These are phyloP conservation scores for Apoda limacodes DNA, from an alignment of 2,888 invertebrate genomes.

Conservation along the genomic window DNA sequence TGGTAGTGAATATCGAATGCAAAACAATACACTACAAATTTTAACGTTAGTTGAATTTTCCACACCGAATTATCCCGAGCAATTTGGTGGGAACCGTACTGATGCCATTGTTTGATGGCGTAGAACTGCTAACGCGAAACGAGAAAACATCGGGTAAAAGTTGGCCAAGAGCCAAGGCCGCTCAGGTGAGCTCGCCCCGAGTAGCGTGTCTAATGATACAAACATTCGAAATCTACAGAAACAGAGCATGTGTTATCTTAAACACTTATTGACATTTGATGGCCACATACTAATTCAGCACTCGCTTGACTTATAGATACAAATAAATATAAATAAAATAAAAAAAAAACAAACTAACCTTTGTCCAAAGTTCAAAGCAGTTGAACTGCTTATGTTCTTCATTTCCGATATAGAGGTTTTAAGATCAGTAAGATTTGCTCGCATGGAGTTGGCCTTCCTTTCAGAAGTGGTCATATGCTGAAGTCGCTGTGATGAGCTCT, in stretches of 20 bases:
- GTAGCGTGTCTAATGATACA: slow-evolving; percentile 25
- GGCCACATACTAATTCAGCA: too few species aligned
- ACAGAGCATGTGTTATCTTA: slow-evolving; percentile 36
- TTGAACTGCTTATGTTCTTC: slow-evolving; percentile 75
- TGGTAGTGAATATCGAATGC: too few species aligned
- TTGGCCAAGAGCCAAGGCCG: slow-evolving; percentile 61
- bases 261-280: slow-evolving; percentile 36
- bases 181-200: slow-evolving; percentile 60
- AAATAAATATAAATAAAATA: slow-evolving; percentile 12
- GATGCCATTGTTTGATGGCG: slow-evolving; percentile 62
- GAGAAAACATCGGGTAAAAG: slow-evolving; percentile 51
- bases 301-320: too few species aligned
- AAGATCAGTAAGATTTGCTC: slow-evolving; percentile 82
- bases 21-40: too few species aligned
- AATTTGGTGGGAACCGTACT: slow-evolving; percentile 37
- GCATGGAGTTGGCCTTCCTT: slow-evolving; percentile 85
- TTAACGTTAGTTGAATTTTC: too few species aligned
- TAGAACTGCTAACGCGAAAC: slow-evolving; percentile 56
- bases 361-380: slow-evolving; percentile 56
- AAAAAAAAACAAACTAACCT: slow-evolving; percentile 33
- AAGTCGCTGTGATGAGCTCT: slow-evolving; percentile 67
- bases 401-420: slow-evolving; percentile 90
- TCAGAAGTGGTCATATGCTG: slow-evolving; percentile 73
- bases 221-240: too few species aligned
- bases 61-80: slow-evolving; percentile 10